phyloP scores from a whole-genome alignment of 2,888 invertebrate species.

The Rotaria magnacalcarata region DNA sequence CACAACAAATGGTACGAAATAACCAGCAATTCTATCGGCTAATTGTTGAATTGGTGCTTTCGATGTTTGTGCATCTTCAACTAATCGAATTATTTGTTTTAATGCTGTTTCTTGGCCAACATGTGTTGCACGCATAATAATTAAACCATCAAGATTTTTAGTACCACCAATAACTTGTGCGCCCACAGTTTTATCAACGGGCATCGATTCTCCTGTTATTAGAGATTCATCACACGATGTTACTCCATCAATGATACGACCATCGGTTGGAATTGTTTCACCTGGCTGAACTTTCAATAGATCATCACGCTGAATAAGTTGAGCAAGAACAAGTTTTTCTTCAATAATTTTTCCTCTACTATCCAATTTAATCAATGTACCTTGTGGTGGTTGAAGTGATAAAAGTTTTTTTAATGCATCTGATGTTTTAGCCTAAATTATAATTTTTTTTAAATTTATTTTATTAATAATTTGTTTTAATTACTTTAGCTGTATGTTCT shows the following conservation, averaged over 20 bases:
- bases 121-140: constrained; percentile 83
- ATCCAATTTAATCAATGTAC: constrained; percentile 73
- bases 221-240: constrained; percentile 91
- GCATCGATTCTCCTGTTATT: constrained; percentile 96
- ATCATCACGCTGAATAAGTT: constrained; percentile 86
- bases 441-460: not conserved
- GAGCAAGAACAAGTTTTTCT: constrained; percentile 75
- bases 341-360: constrained; percentile 62
- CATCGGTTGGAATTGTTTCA: constrained; percentile 93
- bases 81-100: constrained; percentile 86
- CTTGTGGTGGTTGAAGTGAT: constrained; percentile 90
- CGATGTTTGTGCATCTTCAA: constrained; percentile 95
- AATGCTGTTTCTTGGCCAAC: constrained; percentile 91
- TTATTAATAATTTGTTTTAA: not conserved
- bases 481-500: constrained; percentile 92
- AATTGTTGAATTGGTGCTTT: constrained; percentile 93
- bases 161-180: constrained; percentile 79
- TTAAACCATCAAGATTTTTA: constrained; percentile 85
- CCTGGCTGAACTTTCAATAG: constrained; percentile 84
- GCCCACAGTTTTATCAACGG: constrained; percentile 81
- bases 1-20: constrained; percentile 90
- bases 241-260: constrained; percentile 74
- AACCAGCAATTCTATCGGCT: constrained; percentile 92
- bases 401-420: constrained; percentile 88
- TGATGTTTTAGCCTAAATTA: constrained; percentile 71